Base-by-base conservation (phyloP, 1,140 invertebrate species). In the Metopolophium dirhodum region DNA sequence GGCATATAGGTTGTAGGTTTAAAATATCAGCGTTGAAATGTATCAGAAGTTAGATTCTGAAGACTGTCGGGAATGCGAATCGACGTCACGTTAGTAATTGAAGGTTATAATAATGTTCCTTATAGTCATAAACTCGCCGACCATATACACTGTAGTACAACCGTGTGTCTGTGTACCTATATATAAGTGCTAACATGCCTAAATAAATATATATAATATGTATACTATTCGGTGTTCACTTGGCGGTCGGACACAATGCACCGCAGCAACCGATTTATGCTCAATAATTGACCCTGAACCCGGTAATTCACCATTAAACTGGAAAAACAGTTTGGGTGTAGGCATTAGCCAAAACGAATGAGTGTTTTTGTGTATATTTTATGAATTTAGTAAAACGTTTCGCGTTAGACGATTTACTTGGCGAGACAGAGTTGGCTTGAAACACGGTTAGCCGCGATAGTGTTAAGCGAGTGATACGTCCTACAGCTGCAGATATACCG, bases 291-390 rank as follows among this genome's bases (percentile, higher is more conserved):
- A 61, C 88, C 88, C 51, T 61, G 88, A 61, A 61, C 88, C 51
- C 88, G 88, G 54, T 90, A 90, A 90, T 90, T 90, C 35, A 90
- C 88, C 88, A 35, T 90, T 90, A 90, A 90, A 61, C 35, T 90
- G 88, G 41, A 41, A 61, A 37, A 57, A 61, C 26, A 9, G 23
- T 90, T 90, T 41, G 54, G 51, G 54, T 57, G 88, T 61, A 54
- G 35, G 35, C 54, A 41, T n/a, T 26, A 61, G 51, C 88, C 88
- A 57, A 61, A 41, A 61, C 51, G 88, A 57, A 57, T 57, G 88
- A 57, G 54, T 41, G 88, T 47, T 90, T 89, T 57, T 35, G 37
- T 47, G 85, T 86, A 20, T 47, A 20, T 86, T 86, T 20, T 47
- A 8, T n/a, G 45, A 49, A 47, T 86, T 47, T 86, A 86, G 85